A percentile compares a stretch with the other conserved stretches of the same genome.
Conservation (phyloP, 2,797 vertebrate species). For the Meriones psammophilus region DNA sequence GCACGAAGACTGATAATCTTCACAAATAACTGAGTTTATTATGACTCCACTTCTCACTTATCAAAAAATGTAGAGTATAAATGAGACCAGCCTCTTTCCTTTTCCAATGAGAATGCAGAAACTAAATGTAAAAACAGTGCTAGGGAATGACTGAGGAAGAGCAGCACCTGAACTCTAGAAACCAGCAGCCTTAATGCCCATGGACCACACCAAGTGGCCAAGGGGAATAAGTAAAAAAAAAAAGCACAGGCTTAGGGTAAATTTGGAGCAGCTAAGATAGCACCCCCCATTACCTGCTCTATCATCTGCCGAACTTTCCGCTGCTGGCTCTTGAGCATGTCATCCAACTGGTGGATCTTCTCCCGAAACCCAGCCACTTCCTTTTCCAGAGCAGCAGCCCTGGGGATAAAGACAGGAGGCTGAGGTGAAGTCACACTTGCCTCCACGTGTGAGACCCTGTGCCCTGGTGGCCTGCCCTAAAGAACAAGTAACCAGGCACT, state of each 20-base stretch:
- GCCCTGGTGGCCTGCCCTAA: not conserved
- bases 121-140: not conserved
- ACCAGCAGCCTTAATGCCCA: not conserved
- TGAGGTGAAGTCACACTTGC: not conserved
- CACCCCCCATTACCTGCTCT: constrained; percentile 91
- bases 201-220: not conserved
- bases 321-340: constrained; percentile 98
- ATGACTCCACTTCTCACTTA: not conserved
- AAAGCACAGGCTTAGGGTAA: not conserved
- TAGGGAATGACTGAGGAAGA: not conserved
- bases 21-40: not conserved
- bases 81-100: not conserved
- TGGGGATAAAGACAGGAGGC: constrained; percentile 77
- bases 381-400: constrained; percentile 93
- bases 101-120: not conserved
- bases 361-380: constrained; percentile 94
- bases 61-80: not conserved
- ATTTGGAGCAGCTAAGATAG: rapidly evolving
- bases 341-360: constrained; percentile 97
- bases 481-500: not conserved
- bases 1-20: not conserved
- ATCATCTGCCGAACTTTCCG: constrained; percentile 98
- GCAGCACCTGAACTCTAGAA: not conserved
- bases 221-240: not conserved
- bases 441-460: not conserved